phyloP scores from a whole-genome alignment of 2,888 invertebrate species.

The Nomada lathburiana region DNA sequence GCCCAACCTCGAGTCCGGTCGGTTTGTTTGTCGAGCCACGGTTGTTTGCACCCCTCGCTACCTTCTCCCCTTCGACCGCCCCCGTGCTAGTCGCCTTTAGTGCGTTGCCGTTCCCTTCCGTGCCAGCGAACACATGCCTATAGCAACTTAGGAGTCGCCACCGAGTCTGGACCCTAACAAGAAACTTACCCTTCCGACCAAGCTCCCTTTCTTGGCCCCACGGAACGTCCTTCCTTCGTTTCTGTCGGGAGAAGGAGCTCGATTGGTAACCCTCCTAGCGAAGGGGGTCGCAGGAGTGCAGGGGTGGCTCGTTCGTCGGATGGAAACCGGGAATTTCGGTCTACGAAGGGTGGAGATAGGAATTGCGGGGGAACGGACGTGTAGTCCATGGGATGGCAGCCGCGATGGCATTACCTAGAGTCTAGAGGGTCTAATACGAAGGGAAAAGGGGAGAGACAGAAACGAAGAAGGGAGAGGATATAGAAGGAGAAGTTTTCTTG shows the following conservation, averaged over 20 bases:
- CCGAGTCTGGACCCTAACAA: constrained; percentile 83
- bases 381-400: constrained; percentile 67
- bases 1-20: constrained; percentile 56
- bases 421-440: constrained; percentile 73
- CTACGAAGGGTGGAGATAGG: constrained; percentile 71
- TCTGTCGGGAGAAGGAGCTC: constrained; percentile 57
- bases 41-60: constrained; percentile 74
- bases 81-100: not conserved
- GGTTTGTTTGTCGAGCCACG: constrained; percentile 72
- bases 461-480: constrained; percentile 18
- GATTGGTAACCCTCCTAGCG: constrained; percentile 46
- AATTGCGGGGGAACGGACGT: constrained; percentile 72
- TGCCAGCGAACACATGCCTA: constrained; percentile 63
- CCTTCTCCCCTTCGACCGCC: constrained; percentile 32
- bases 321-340: constrained; percentile 68
- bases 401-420: constrained; percentile 76
- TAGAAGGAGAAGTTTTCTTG: constrained; percentile 58
- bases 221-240: constrained; percentile 74
- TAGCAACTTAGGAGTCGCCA: constrained; percentile 79
- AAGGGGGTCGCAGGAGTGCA: constrained; percentile 33
- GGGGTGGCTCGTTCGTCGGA: constrained; percentile 56
- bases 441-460: constrained; percentile 38
- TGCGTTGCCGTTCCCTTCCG: constrained; percentile 33
- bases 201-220: constrained; percentile 72
- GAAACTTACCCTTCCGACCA: constrained; percentile 81